These are phyloP conservation scores for Colletes latitarsis DNA, from an alignment of 1,140 invertebrate species.

Conservation along the genomic window DNA sequence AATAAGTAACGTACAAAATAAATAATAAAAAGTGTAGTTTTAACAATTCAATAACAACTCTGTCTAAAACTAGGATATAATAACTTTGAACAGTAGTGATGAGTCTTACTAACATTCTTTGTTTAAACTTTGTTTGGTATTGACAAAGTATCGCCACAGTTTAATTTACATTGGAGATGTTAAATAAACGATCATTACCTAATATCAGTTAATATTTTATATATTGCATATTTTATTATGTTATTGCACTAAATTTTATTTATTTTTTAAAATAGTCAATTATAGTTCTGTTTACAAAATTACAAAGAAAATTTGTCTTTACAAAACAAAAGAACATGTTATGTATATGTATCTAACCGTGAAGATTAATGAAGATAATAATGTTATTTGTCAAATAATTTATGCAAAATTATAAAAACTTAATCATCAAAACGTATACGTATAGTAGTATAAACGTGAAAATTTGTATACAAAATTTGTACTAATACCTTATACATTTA, in stretches of 20 bases:
- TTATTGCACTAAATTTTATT: conserved; percentile 26
- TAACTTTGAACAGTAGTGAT: not conserved
- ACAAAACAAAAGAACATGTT: not conserved
- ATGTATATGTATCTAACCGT: not conserved
- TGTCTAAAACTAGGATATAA: not conserved
- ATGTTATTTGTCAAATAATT: conserved; percentile 14
- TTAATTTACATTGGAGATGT: not conserved
- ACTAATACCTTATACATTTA: conserved; percentile 35
- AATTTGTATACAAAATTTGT: conserved; percentile 47
- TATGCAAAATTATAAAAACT: conserved; percentile 14
- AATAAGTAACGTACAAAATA: not conserved
- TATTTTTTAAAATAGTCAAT: not conserved
- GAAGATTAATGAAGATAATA: not conserved
- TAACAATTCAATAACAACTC: conserved; percentile 4
- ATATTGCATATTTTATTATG: not conserved
- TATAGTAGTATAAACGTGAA: conserved; percentile 14
- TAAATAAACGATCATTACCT: conserved; percentile 3
- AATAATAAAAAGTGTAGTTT: conserved; percentile 6
- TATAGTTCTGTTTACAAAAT: not conserved
- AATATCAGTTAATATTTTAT: not conserved
- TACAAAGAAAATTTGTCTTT: not conserved
- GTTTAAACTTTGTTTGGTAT: not conserved
- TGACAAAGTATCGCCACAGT: not conserved
- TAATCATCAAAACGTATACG: conserved; percentile 3
- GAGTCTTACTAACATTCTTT: not conserved